These are phyloP conservation scores for Macrocentrus cingulum DNA, from an alignment of 1,140 invertebrate genomes.

Conservation along the genomic window DNA sequence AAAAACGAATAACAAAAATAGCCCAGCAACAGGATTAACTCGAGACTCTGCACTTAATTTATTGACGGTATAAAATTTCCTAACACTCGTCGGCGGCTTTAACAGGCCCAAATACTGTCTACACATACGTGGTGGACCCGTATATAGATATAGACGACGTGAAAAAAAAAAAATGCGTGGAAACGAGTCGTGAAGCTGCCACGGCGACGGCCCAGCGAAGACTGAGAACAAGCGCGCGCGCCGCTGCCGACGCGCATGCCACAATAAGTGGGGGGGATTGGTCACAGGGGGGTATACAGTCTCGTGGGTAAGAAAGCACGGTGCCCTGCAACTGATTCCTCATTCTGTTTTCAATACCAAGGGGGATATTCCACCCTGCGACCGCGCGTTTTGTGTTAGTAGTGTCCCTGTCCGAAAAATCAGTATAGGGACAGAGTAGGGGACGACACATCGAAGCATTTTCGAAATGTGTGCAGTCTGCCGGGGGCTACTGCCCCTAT, in stretches of 20 bases:
- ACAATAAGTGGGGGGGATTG: slow-evolving; percentile 18
- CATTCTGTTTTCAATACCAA: no score
- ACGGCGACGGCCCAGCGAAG: slow-evolving; percentile 49
- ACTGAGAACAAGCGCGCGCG: slow-evolving; percentile 46
- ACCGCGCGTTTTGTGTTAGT: no score
- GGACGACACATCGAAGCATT: no score
- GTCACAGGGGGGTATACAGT: slow-evolving; percentile 13
- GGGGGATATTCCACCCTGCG: no score
- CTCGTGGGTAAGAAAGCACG: slow-evolving; percentile 16
- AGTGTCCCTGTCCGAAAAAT: no score
- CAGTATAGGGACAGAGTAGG: no score
- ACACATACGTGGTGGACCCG: background rate
- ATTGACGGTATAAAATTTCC: no score
- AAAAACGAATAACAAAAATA: background rate
- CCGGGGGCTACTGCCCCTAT: no score
- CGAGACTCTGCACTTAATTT: no score
- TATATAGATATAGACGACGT: background rate
- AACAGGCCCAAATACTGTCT: background rate
- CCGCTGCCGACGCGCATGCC: slow-evolving; percentile 47
- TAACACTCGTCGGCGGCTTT: no score
- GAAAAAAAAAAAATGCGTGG: slow-evolving; percentile 20
- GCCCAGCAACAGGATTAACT: no score
- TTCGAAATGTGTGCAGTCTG: no score
- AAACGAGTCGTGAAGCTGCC: slow-evolving; percentile 39
- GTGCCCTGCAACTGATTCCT: slow-evolving; percentile 4